Evolutionary conservation across 2,797 vertebrate species (phyloP), one percentile per base, ranked within the genome.

Genomic region (Novumbra hubbsi): DNA sequence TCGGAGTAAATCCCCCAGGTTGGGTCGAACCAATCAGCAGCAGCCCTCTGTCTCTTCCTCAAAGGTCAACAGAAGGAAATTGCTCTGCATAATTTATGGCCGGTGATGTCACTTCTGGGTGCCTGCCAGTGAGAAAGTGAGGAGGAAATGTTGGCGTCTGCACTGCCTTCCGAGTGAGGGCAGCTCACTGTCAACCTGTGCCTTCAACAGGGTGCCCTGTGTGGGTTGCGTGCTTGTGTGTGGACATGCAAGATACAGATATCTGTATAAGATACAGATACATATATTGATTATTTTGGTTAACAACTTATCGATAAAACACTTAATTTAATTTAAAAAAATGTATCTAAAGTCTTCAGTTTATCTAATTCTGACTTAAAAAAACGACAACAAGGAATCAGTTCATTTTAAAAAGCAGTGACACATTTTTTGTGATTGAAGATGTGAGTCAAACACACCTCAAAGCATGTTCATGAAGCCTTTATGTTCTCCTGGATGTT

Each of bases 11-110:
- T 32, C 24, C 57, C 19, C 21, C 3, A 48, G 16, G 5, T 45
- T 66, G 1, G 60, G 72, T 77, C 70, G 75, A 55, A 3, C 74
- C 72, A 41, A 83, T 82, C 78, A 85, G 76, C 64, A 66, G 70
- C 57, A 49, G 71, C 77, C 70, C 74, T 7, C 57, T 72, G 71
- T 49, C 62, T 83, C 71, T 71, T 41, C 52, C 71, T 72, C 0
- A 81, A 87, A 90, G 84, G 88, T 90, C 87, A 88, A 80, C 30
- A 76, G 65, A 86, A 81, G 88, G 88, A 89, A 90, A 87, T 87
- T 80, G 81, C 76, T 12, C 71, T 84, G 87, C 85, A 89, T 89
- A 85, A 91, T 90, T 91, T 82, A 91, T 84, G 77, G 79, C 72
- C 70, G 28, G 48, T 78, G 69, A 77, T 82, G 81, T 83, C 69